Percentiles rank a stretch among this genome's conserved stretches.
Evolutionary conservation across 2,888 invertebrate genomes (phyloP).

Genomic region (Microplitis manilae): DNA sequence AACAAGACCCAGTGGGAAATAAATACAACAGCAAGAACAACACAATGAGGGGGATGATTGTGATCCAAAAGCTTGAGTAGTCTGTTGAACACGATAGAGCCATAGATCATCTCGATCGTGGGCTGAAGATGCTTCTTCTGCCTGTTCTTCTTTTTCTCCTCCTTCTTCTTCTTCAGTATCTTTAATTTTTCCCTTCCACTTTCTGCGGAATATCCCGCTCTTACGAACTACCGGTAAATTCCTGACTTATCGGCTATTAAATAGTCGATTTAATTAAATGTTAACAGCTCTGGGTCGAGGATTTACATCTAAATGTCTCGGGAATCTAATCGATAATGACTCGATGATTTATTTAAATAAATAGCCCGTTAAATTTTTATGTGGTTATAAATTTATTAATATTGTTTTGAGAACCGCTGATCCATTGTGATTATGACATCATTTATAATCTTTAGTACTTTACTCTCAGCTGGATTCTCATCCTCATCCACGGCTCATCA

Average conservation of each 20-base stretch:
- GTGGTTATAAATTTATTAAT: neutral
- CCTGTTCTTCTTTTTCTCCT: slow-evolving; percentile 16
- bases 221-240: neutral
- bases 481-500: slow-evolving; percentile 27
- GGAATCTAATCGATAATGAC: neutral
- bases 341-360: slow-evolving; percentile 13
- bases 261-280: too few species aligned
- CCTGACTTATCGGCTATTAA: too few species aligned
- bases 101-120: slow-evolving; percentile 65
- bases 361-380: slow-evolving; percentile 1
- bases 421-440: slow-evolving; percentile 50
- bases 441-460: slow-evolving; percentile 38
- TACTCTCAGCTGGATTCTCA: slow-evolving; percentile 19
- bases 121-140: slow-evolving; percentile 44
- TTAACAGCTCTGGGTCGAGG: too few species aligned
- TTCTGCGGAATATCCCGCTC: slow-evolving; percentile 21
- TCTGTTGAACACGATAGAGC: slow-evolving; percentile 64
- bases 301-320: too few species aligned
- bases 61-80: slow-evolving; percentile 58
- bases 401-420: slow-evolving; percentile 42
- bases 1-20: slow-evolving; percentile 32
- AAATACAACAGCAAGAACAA: slow-evolving; percentile 1
- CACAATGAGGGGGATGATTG: slow-evolving; percentile 61
- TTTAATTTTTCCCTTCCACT: slow-evolving; percentile 32
- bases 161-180: neutral